Evolutionary conservation across 2,113 vertebrate species (phyloP).

Genomic region (Agelaius tricolor): DNA sequence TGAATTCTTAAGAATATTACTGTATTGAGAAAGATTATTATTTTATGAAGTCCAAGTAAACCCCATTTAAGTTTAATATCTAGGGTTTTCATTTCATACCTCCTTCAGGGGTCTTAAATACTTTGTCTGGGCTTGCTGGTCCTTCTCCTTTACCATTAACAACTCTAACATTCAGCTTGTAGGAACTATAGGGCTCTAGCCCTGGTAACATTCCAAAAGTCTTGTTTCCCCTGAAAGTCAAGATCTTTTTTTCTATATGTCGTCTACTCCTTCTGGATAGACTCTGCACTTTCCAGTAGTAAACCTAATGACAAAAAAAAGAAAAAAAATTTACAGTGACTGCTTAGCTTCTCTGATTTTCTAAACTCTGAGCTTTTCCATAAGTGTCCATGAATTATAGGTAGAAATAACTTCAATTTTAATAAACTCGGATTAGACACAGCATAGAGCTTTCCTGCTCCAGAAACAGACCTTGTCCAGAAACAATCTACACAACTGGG

Average conservation of each 20-base stretch:
- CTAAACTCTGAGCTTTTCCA: not conserved
- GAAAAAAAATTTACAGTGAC: not conserved
- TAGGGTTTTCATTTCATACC: slow-evolving; percentile 75
- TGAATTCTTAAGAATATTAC: not conserved
- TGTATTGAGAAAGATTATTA: not conserved
- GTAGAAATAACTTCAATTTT: not conserved
- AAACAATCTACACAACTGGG: not conserved
- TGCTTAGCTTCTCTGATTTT: not conserved
- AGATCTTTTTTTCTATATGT: slow-evolving; percentile 84
- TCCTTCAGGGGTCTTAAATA: slow-evolving; percentile 92
- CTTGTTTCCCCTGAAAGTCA: slow-evolving; percentile 87
- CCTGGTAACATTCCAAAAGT: slow-evolving; percentile 88
- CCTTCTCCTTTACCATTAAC: slow-evolving; percentile 93
- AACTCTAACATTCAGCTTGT: slow-evolving; percentile 85
- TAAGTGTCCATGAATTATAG: not conserved
- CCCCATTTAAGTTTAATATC: not conserved
- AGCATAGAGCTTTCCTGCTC: not conserved
- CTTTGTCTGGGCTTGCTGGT: slow-evolving; percentile 78
- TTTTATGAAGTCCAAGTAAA: not conserved
- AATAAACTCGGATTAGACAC: not conserved
- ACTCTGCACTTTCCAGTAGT: slow-evolving; percentile 88
- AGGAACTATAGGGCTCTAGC: slow-evolving; percentile 88
- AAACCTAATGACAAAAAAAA: slow-evolving; percentile 78
- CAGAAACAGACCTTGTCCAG: not conserved
- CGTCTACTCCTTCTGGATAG: slow-evolving; percentile 82